Percentiles rank a stretch among this genome's conserved stretches.
Evolutionary conservation across 2,888 invertebrate species (phyloP).

Genomic region (Sepioteuthis lessoniana): DNA sequence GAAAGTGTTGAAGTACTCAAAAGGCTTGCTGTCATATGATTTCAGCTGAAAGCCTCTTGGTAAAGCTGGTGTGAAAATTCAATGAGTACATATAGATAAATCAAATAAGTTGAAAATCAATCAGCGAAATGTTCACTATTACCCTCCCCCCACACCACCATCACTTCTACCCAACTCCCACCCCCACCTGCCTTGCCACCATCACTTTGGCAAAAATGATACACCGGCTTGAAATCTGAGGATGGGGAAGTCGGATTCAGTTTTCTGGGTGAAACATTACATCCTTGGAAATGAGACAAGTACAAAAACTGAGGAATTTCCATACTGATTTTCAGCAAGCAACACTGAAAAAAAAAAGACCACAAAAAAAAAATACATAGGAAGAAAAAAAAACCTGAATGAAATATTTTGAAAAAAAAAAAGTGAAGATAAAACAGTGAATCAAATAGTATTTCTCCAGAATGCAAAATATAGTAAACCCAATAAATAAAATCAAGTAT

Average conservation of each 20-base stretch:
- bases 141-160: too few relatives aligned
- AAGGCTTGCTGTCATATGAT: neutral
- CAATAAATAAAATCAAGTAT: neutral
- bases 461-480: neutral
- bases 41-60: neutral
- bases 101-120: neutral
- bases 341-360: neutral
- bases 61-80: neutral
- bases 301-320: neutral
- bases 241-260: slow-evolving; percentile 16
- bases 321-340: neutral
- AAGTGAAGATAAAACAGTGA: neutral
- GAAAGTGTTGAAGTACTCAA: neutral
- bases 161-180: neutral
- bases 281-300: neutral
- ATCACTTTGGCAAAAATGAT: neutral
- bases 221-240: neutral
- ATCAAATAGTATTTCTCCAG: neutral
- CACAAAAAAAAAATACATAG: neutral
- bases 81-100: neutral
- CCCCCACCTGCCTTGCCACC: neutral
- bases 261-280: slow-evolving; percentile 25
- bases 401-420: neutral
- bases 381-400: neutral
- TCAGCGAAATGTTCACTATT: too few relatives aligned